Evolutionary conservation across 2,888 invertebrate species (phyloP), one percentile per base, ranked within the genome.

Genomic region (Neoitamus cyanurus): DNA sequence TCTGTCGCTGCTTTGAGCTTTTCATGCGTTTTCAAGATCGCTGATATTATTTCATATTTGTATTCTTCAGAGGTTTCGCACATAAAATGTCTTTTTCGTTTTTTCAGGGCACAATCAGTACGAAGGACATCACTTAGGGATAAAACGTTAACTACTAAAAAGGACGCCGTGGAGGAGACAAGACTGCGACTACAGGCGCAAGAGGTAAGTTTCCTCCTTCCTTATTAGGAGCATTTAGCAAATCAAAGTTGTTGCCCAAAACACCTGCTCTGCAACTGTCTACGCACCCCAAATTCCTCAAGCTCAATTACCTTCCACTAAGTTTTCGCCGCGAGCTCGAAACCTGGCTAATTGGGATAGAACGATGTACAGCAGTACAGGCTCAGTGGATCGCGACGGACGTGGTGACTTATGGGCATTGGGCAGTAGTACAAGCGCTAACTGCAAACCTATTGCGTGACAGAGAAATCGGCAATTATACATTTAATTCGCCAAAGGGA

Each of bases 151-250:
- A 97, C 98, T 83, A 97, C 98, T 48, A 96, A 98, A 91, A 96
- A 97, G 88, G 99, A 99, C 92, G 98, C 97, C 28, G 94, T 97
- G 68, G 98, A 98, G 90, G 99, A 99, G 91, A 98, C 98, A 28
- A 92, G 96, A 85, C 91, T 96, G 68, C 92, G 95, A 88, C 90
- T 95, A 88, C 93, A 94, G 90, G 93, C 93, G 84, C 93, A 93
- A 89, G 93, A 93, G 91, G 93, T 92, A 88, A 86, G 87, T 87
- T 30, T 4, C 7, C 20, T 4, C 15, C 5, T 3, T 3, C 15
- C 5, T 48, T 15, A 15, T 25, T 20, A 9, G 20, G 7, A 25
- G 7, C 25, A 15, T 58, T 58, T 58, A 2, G 5, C 15, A 15
- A 42, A n/a, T 42, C n/a, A 42, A 42, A 58, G 15, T 25, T 25